Conservation (phyloP, 1,140 invertebrate genomes). For the Pseudachorutes palmiensis region DNA sequence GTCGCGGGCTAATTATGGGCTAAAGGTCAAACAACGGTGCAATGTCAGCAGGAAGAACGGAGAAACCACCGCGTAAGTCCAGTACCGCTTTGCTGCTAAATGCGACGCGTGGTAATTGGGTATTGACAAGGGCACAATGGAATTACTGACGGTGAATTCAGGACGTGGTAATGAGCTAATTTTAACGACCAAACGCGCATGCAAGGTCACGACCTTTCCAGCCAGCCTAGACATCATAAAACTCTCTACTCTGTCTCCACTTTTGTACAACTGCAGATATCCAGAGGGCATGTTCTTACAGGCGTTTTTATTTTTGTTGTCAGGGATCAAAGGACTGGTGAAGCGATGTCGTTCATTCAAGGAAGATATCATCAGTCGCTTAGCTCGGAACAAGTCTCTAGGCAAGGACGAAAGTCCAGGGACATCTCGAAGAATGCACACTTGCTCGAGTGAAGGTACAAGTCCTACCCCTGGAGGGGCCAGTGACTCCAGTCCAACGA, state of each 20-base stretch:
- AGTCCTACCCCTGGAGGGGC: constrained; percentile 19
- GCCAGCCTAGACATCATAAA: too few species aligned
- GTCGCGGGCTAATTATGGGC: neutral
- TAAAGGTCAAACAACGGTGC: neutral
- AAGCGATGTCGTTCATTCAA: constrained; percentile 37
- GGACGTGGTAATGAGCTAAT: too few species aligned
- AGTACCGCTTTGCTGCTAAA: too few species aligned
- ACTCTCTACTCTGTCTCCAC: too few species aligned
- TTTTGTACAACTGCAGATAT: too few species aligned
- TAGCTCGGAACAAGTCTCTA: constrained; percentile 30
- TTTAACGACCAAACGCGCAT: too few species aligned
- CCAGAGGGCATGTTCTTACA: neutral
- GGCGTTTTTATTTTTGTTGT: neutral
- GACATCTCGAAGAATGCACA: neutral
- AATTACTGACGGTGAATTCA: too few species aligned
- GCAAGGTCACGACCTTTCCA: too few species aligned
- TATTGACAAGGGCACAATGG: too few species aligned
- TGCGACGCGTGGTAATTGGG: too few species aligned
- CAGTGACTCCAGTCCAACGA: neutral
- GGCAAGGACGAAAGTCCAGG: constrained; percentile 12
- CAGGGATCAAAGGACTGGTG: constrained; percentile 34
- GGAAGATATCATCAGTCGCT: constrained; percentile 31
- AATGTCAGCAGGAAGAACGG: constrained; percentile 21
- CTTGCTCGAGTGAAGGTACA: constrained; percentile 26
- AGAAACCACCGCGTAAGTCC: constrained; percentile 26